Percentiles rank a stretch among this genome's conserved stretches.
phyloP scores from a whole-genome alignment of 2,888 invertebrate species.

The Pardosa pseudoannulata region DNA sequence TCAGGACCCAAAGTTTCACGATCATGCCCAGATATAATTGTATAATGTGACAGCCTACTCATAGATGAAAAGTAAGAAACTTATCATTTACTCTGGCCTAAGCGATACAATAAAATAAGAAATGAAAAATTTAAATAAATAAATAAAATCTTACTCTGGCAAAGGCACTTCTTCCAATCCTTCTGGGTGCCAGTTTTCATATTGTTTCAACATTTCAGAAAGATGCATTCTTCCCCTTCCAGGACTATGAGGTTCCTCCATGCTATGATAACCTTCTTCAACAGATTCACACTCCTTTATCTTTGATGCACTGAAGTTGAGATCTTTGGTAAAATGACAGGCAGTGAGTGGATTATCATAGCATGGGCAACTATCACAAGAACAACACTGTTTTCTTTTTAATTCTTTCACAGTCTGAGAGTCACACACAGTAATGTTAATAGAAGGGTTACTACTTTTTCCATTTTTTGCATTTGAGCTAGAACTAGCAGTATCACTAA shows the following conservation, averaged over 20 bases:
- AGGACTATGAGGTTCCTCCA: slow-evolving; percentile 68
- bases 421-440: neutral
- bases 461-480: slow-evolving; percentile 15
- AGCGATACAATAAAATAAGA: too few relatives aligned
- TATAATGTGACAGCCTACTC: too few relatives aligned
- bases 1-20: too few relatives aligned
- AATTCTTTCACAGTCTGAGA: neutral
- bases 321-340: slow-evolving; percentile 17
- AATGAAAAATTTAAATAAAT: too few relatives aligned
- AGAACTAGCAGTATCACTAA: neutral
- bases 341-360: slow-evolving; percentile 16
- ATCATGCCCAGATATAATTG: too few relatives aligned
- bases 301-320: slow-evolving; percentile 2
- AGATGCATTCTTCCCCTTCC: slow-evolving; percentile 28
- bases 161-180: slow-evolving; percentile 75
- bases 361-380: slow-evolving; percentile 29
- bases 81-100: too few relatives aligned
- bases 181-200: slow-evolving; percentile 61
- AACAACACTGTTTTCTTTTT: neutral
- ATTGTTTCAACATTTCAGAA: slow-evolving; percentile 49
- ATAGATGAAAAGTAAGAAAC: too few relatives aligned
- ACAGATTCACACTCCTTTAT: slow-evolving; percentile 72
- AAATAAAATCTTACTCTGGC: slow-evolving; percentile 76
- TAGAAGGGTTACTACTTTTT: slow-evolving; percentile 40
- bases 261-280: slow-evolving; percentile 73